Conservation (phyloP, 1,140 invertebrate genomes). For the Hyles euphorbiae region DNA sequence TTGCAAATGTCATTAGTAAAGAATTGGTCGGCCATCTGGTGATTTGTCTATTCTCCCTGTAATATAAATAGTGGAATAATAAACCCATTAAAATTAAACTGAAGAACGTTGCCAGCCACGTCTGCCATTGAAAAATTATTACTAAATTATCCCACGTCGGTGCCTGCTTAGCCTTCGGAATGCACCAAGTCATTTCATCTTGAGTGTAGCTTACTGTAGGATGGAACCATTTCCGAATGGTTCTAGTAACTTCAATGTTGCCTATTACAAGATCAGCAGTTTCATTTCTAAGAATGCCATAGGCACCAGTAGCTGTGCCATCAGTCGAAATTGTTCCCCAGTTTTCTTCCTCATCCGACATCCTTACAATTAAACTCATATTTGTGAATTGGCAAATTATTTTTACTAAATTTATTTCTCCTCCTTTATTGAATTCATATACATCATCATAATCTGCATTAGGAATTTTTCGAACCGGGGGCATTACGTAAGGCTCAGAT, state of each 20-base stretch:
- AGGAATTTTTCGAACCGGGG: slow-evolving; percentile 44
- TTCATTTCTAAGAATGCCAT: slow-evolving; percentile 48
- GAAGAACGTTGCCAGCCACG: slow-evolving; percentile 59
- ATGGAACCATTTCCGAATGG: slow-evolving; percentile 63
- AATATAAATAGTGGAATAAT: slow-evolving; percentile 63
- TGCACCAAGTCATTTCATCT: slow-evolving; percentile 72
- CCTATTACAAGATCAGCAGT: slow-evolving; percentile 63
- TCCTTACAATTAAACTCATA: slow-evolving; percentile 59
- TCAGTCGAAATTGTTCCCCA: slow-evolving; percentile 56
- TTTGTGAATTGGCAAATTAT: slow-evolving; percentile 67
- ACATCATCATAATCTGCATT: slow-evolving; percentile 46
- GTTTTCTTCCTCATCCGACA: slow-evolving; percentile 58
- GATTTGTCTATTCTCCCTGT: slow-evolving; percentile 47
- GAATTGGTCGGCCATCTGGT: slow-evolving; percentile 70
- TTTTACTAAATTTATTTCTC: slow-evolving; percentile 69
- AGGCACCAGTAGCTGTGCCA: slow-evolving; percentile 57
- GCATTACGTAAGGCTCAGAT: slow-evolving; percentile 70
- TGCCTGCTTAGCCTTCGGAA: slow-evolving; percentile 55
- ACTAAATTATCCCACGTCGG: slow-evolving; percentile 67
- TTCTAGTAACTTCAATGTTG: slow-evolving; percentile 67
- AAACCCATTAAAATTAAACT: slow-evolving; percentile 55
- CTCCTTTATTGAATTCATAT: slow-evolving; percentile 64
- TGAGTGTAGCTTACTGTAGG: slow-evolving; percentile 68
- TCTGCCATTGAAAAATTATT: slow-evolving; percentile 69
- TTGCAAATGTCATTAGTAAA: slow-evolving; percentile 67